A percentile compares a stretch with the other conserved stretches of the same genome.
These are phyloP conservation scores for Dryomyza anilis DNA, from an alignment of 2,888 invertebrate species.

Conservation along the genomic window DNA sequence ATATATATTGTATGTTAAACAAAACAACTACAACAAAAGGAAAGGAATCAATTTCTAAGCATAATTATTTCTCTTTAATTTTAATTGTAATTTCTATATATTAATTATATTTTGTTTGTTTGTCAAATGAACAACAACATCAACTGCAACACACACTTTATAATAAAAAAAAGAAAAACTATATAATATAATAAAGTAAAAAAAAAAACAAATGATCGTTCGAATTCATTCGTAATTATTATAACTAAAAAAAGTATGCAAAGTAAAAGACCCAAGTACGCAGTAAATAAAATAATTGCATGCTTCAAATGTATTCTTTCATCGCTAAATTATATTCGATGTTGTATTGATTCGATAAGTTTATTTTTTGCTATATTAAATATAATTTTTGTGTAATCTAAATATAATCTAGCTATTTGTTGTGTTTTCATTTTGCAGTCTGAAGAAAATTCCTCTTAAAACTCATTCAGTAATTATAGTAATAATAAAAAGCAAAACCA, in stretches of 20 bases:
- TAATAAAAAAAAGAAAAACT: conserved; percentile 25
- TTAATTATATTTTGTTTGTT: conserved; percentile 32
- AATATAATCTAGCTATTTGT: conserved; percentile 13
- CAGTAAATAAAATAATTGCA: no score
- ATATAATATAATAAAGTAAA: no score
- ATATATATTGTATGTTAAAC: conserved; percentile 39
- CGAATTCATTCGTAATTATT: conserved; percentile 3
- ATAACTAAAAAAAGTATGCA: conserved; percentile 10
- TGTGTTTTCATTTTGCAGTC: conserved; percentile 16
- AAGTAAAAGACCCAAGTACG: conserved; percentile 4
- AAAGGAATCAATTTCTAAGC: conserved; percentile 32
- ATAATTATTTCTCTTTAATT: conserved; percentile 34
- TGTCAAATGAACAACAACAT: conserved; percentile 27
- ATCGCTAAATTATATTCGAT: conserved; percentile 27
- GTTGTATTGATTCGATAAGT: conserved; percentile 28
- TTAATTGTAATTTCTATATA: conserved; percentile 32
- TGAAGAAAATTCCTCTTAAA: conserved; percentile 21
- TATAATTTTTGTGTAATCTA: conserved; percentile 23
- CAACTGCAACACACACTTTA: conserved; percentile 30
- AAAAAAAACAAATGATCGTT: conserved; percentile 22
- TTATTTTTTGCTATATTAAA: conserved; percentile 25
- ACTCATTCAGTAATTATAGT: conserved; percentile 24
- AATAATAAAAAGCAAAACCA: conserved; percentile 14
- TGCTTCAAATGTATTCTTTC: conserved; percentile 12
- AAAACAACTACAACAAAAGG: conserved; percentile 19